Evolutionary conservation across 2,888 invertebrate genomes (phyloP), one percentile per base, ranked within the genome.

Genomic region (Liopterus haemorrhoidalis): DNA sequence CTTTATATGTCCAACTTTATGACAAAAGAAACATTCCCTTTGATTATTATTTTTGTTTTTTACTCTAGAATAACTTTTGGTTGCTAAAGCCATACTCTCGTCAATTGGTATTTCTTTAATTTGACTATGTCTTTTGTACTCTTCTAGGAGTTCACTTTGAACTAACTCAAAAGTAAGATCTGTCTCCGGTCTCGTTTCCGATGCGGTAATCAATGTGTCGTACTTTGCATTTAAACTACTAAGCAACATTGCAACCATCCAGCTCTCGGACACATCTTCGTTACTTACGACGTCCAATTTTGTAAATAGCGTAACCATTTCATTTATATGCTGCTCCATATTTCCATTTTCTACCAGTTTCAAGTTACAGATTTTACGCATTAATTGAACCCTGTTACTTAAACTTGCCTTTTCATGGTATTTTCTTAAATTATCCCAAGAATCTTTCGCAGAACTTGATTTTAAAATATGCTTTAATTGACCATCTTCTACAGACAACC

Each of bases 191-290:
- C 54, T 45, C 19, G 40, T 48, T 42, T 55, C 54, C 12, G 54
- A 30, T 14, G 50, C 55, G 4, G 50, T 54, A 4, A 54, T 54
- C 2, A 58, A 31, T 3, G 49, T 53, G 22, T 49, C 47, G 30
- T 56, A 59, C 4, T 54, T 42, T 9, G 56, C 54, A 3, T 55
- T 54, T 2, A 56, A 21, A 36, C 55, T 57, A 11, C 53, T 45
- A 4, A 57, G 32, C 11, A 56, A 21, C 44, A 55, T 53, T n/a
- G 53, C 49, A 1, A 52, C 48, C 3, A 53, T 11, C 5, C 51
- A 27, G 20, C 49, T 36, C 15, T 56, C 55, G 14, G 30, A 46
- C 9, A 54, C 33, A 19, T 43, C 30, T 18, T 53, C 46, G 2
- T 53, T 46, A 3, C 53, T 54, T 0, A 54, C 31, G 4, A 53